Conservation (phyloP, 2,888 invertebrate species). For the Catocala sponsa region DNA sequence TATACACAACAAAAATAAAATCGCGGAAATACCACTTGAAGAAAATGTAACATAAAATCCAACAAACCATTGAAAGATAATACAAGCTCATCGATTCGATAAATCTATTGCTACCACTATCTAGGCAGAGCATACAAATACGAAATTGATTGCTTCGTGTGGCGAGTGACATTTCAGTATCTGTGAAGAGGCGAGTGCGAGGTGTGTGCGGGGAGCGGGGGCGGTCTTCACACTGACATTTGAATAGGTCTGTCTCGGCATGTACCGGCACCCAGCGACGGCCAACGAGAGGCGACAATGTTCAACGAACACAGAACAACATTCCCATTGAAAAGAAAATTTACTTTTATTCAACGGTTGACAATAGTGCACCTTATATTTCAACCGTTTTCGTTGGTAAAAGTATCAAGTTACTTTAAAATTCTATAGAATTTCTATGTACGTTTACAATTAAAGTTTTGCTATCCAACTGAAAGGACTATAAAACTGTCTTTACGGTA, state of each 20-base stretch:
- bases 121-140: slow-evolving; percentile 83
- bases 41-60: slow-evolving; percentile 22
- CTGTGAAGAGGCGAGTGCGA: slow-evolving; percentile 61
- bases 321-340: slow-evolving; percentile 84
- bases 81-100: slow-evolving; percentile 70
- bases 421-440: slow-evolving; percentile 5
- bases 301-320: slow-evolving; percentile 80
- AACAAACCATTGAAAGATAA: slow-evolving; percentile 56
- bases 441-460: slow-evolving; percentile 19
- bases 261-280: slow-evolving; percentile 84
- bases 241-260: slow-evolving; percentile 86
- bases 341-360: slow-evolving; percentile 77
- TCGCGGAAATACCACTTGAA: slow-evolving; percentile 15
- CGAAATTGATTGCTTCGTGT: slow-evolving; percentile 87
- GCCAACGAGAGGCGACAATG: slow-evolving; percentile 85
- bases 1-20: neutral
- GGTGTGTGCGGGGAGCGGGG: slow-evolving; percentile 55
- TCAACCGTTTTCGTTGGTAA: slow-evolving; percentile 57
- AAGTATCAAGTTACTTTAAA: slow-evolving; percentile 24
- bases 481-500: slow-evolving; percentile 38
- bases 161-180: slow-evolving; percentile 86
- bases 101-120: slow-evolving; percentile 81
- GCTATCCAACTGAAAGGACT: slow-evolving; percentile 18
- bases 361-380: slow-evolving; percentile 76
- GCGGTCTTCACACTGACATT: slow-evolving; percentile 82